Conservation (phyloP, 2,113 vertebrate genomes). For the Galbula dea region DNA sequence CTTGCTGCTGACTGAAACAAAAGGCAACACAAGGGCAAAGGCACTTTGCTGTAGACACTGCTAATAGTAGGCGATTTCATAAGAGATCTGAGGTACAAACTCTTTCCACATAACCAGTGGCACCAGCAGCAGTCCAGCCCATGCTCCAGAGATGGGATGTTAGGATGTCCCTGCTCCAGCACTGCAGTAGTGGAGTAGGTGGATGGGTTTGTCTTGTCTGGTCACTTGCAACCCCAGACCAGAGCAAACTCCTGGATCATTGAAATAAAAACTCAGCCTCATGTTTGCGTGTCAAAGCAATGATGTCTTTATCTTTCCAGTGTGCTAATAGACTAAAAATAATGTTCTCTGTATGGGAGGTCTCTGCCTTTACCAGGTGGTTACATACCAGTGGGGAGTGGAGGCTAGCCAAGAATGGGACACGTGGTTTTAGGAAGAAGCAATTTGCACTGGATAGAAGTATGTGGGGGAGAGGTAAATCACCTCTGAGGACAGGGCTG, state of each 20-base stretch:
- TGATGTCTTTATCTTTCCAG: background rate
- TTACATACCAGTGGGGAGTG: background rate
- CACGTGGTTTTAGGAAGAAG: background rate
- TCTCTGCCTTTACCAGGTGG: background rate
- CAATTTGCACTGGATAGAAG: background rate
- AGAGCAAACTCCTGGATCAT: background rate
- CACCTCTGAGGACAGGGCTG: background rate
- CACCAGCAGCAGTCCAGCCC: background rate
- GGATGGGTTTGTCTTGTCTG: background rate
- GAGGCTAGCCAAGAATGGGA: background rate
- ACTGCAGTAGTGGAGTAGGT: background rate
- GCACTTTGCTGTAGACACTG: background rate
- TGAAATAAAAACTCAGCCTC: background rate
- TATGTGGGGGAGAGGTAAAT: background rate
- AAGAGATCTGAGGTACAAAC: background rate
- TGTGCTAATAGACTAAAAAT: background rate
- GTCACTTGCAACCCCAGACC: background rate
- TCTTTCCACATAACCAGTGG: background rate
- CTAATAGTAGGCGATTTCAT: background rate
- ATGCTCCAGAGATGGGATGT: background rate
- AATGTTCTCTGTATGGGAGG: background rate
- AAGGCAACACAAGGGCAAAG: background rate
- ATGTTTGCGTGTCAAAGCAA: background rate
- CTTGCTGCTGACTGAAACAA: background rate
- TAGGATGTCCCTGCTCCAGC: background rate